These are phyloP conservation scores for Hippocampus barbouri DNA, from an alignment of 2,113 vertebrate genomes.

Conservation along the genomic window DNA sequence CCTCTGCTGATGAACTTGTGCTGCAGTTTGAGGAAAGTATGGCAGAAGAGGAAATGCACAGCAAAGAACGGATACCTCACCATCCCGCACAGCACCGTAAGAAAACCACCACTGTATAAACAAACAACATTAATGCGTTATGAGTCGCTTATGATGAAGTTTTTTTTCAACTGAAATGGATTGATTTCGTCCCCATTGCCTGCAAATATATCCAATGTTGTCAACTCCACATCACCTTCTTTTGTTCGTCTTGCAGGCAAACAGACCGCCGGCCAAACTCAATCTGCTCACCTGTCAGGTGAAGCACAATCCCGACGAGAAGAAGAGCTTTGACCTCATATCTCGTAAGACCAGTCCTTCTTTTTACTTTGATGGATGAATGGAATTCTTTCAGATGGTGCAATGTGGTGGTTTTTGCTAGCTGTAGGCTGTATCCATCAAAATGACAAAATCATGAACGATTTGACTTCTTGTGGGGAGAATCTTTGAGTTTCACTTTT, in stretches of 20 bases:
- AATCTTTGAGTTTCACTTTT: no score
- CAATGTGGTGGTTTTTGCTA: no score
- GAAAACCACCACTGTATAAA: conserved; percentile 30
- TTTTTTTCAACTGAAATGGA: neutral
- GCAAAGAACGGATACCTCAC: conserved; percentile 97
- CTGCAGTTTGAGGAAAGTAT: conserved; percentile 73
- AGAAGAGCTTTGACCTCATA: conserved; percentile 98
- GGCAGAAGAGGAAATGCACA: conserved; percentile 82
- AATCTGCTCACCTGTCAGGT: conserved; percentile 98
- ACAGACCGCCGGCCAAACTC: conserved; percentile 96
- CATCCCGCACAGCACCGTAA: conserved; percentile 96
- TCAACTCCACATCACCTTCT: neutral
- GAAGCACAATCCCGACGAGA: conserved; percentile 98
- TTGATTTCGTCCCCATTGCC: conserved; percentile 1
- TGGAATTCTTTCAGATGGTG: no score
- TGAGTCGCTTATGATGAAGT: neutral
- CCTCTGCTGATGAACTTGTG: conserved; percentile 9
- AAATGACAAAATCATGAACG: no score
- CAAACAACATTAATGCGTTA: neutral
- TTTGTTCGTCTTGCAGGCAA: conserved; percentile 73
- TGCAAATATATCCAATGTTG: neutral
- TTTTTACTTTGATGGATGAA: neutral
- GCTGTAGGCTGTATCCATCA: no score
- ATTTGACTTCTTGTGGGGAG: no score
- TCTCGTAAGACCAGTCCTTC: conserved; percentile 79